Evolutionary conservation across 1,140 invertebrate genomes (phyloP).

Genomic region (Trypoxylus dichotomus): DNA sequence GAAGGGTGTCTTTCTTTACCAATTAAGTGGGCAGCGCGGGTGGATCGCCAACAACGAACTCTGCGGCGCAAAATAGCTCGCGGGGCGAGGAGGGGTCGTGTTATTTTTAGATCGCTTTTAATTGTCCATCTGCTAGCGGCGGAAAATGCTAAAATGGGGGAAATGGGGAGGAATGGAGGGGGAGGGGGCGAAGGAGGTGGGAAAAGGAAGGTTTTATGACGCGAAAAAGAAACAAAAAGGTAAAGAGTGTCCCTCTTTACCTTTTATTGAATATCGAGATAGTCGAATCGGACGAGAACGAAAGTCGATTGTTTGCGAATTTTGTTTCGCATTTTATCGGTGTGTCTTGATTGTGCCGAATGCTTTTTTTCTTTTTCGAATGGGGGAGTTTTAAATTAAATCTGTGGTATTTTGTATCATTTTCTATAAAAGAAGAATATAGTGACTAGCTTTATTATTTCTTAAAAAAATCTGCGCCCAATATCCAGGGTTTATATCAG

Average conservation of each 20-base stretch:
- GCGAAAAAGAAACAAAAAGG: neutral
- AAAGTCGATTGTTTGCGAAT: neutral
- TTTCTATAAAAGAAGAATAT: too few species aligned
- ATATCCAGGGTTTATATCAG: too few species aligned
- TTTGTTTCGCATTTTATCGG: neutral
- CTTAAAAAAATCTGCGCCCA: too few species aligned
- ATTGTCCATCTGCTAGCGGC: neutral
- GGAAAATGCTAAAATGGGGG: neutral
- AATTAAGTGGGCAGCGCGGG: neutral
- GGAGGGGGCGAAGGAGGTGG: neutral
- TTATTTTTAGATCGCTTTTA: neutral
- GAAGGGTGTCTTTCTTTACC: neutral
- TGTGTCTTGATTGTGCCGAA: neutral
- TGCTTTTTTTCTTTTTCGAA: too few species aligned
- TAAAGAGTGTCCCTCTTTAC: too few species aligned
- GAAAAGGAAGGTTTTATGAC: neutral
- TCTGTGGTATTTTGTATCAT: too few species aligned
- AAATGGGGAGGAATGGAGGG: too few species aligned
- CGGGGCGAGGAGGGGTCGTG: neutral
- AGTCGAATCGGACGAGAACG: neutral
- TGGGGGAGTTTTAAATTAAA: too few species aligned
- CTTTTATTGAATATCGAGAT: neutral
- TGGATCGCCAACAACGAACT: neutral
- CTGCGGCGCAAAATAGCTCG: too few species aligned
- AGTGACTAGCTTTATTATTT: too few species aligned